These are phyloP conservation scores for Helarctos malayanus DNA, from an alignment of 2,797 vertebrate genomes.

Conservation along the genomic window DNA sequence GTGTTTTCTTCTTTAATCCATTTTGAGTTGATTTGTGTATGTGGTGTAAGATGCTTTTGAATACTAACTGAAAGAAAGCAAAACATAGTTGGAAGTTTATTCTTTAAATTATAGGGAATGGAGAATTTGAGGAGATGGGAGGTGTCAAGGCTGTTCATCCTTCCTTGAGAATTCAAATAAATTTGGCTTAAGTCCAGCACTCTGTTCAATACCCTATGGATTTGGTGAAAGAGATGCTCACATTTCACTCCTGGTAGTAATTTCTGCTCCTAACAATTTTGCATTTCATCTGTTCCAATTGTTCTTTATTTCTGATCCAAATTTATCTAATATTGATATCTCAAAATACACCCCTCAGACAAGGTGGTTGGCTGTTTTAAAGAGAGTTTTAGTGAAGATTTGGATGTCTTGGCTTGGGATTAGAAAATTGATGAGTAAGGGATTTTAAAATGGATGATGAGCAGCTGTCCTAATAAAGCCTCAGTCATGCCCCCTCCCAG, in stretches of 20 bases:
- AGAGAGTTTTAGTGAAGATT: background rate
- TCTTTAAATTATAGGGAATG: background rate
- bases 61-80: background rate
- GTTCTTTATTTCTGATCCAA: background rate
- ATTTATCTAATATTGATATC: background rate
- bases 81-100: background rate
- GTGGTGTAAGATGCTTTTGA: background rate
- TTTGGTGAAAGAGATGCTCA: background rate
- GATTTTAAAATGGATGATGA: background rate
- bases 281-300: background rate
- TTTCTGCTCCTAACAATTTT: background rate
- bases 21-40: slow-evolving; percentile 18
- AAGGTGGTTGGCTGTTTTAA: background rate
- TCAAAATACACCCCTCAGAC: background rate
- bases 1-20: background rate
- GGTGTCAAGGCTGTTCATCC: background rate
- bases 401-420: background rate
- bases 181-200: background rate
- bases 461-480: background rate
- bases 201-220: background rate
- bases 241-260: background rate
- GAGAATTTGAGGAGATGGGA: background rate
- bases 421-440: background rate
- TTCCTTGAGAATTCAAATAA: background rate
- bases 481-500: background rate